Evolutionary conservation across 2,888 invertebrate genomes (phyloP), one percentile per base, ranked within the genome.

Genomic region (Atrina japonica): DNA sequence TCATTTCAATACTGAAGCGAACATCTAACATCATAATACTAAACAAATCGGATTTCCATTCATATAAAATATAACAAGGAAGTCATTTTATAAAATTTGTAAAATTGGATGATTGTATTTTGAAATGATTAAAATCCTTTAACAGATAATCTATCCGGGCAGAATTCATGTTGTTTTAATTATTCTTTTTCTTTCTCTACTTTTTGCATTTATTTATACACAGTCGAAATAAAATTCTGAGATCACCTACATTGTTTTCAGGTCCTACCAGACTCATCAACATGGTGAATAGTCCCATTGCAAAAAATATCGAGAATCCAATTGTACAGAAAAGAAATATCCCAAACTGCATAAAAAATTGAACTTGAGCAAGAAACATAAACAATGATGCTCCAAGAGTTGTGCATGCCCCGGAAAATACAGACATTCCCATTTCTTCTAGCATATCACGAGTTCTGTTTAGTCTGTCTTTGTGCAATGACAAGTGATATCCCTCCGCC

Each of bases 301-400:
- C 76, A 68, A 84, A 86, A 45, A 85, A 56, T 2, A 86, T 56
- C 6, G 87, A 87, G 65, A 87, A 85, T 14, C 81, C 82, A 25
- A 88, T 81, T 7, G 87, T 88, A 27, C 80, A 80, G 73, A 88
- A 86, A 70, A 88, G 78, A 68, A 88, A 88, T 16, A 87, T 69
- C 0, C 87, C 87, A 66, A 88, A 88, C 76, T 88, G 88, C 23
- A 80, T 58, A 69, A 87, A 84, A 77, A 88, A 88, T 9, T 80
- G 81, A 35, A 88, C 76, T 70, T 86, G 45, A 7, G 87, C 83
- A 21, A 84, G 75, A 40, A 88, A 79, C 76, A 88, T 82, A 69
- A 88, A 88, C 21, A 81, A 18, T 0, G 87, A 80, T 6, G 86
- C 86, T 0, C 88, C 87, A 0, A 87, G 70, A 2, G 87, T 87